Percentiles rank a stretch among this genome's conserved stretches.
phyloP scores from a whole-genome alignment of 2,113 vertebrate species.

The Dipodomys ordii region DNA sequence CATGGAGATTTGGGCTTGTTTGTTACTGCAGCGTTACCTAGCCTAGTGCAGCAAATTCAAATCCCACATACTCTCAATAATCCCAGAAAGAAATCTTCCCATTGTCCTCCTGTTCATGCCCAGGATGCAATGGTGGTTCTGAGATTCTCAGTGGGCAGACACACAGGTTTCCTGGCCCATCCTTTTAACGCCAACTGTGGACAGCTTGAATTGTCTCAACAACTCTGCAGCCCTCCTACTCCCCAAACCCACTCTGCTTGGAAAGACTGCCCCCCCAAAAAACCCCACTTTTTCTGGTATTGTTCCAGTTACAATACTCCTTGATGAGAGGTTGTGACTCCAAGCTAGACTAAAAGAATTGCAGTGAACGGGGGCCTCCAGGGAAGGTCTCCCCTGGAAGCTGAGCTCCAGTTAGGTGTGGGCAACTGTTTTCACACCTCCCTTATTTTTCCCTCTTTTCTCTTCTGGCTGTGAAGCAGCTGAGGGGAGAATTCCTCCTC shows the following conservation, averaged over 20 bases:
- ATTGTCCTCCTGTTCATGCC: neutral
- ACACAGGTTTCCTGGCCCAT: neutral
- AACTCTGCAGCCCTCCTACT: neutral
- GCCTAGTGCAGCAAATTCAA: too few relatives aligned
- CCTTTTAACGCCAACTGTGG: neutral
- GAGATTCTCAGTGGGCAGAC: neutral
- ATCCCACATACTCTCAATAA: neutral
- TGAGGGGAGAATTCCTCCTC: constrained; percentile 77
- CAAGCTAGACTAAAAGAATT: neutral
- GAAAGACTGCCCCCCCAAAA: neutral
- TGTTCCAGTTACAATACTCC: neutral
- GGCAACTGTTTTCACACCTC: constrained; percentile 85
- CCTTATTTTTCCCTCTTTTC: constrained; percentile 79
- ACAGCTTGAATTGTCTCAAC: neutral
- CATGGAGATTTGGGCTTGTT: neutral
- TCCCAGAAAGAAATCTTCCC: neutral
- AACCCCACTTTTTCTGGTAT: neutral
- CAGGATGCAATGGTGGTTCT: neutral
- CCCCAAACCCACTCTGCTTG: too few relatives aligned
- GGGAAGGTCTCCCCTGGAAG: constrained; percentile 68
- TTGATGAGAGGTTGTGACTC: neutral
- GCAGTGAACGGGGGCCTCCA: neutral
- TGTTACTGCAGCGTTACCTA: too few relatives aligned
- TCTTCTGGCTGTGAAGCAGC: constrained; percentile 75
- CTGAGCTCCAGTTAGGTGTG: constrained; percentile 74